A percentile compares a stretch with the other conserved stretches of the same genome.
Conservation (phyloP, 2,113 vertebrate species). For the human (Homo sapiens) region GRCh38 chr11:85869501-85870000, state of each 20-base stretch:
- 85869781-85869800: not conserved
- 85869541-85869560: not conserved
- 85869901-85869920: not conserved
- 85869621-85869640: not conserved
- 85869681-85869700: not conserved
- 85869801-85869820: not conserved
- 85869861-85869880: not conserved
- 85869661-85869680: not conserved
- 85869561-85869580: not conserved
- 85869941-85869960: not conserved
- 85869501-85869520: constrained; percentile 12
- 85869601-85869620: not conserved
- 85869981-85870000: not conserved
- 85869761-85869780: not conserved
- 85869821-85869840: not conserved
- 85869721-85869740: not conserved
- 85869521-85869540: not conserved
- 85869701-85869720: not conserved
- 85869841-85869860: not conserved
- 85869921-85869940: not conserved
- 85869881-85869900: not conserved
- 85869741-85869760: constrained; percentile 17
- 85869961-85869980: not conserved
- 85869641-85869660: not conserved
- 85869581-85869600: not conserved